Base-by-base conservation (phyloP, 2,888 invertebrate species). In the Linnaemya vulpina region DNA sequence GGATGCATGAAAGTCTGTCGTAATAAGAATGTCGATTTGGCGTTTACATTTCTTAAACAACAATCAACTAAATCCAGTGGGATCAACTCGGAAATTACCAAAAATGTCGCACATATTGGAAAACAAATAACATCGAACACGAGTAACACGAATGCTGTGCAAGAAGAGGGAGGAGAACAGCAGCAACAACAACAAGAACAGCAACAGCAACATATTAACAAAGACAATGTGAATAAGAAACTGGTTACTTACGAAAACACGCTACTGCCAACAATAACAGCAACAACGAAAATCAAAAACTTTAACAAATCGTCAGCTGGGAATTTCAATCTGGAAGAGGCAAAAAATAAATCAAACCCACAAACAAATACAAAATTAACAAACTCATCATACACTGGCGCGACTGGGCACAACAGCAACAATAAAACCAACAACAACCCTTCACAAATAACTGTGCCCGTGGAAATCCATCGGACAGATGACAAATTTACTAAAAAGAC, bases 11-110 rank as follows among this genome's bases (percentile, higher is more conserved):
- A 92, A 91, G 87, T 93, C 49, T 90, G 91, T 62, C 91, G 93
- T 87, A 93, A 93, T 90, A 92, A 91, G 90, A 92, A 93, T 88
- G 93, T 93, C 85, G 93, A 93, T 88, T 88, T 93, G 87, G 93
- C 93, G 76, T 91, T 91, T 84, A 90, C 90, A 75, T 89, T 92
- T 88, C 88, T 88, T 65, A 91, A 89, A 78, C 88, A 89, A 63
- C 87, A 87, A 35, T 82, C 81, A 60, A 30, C 73, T 30, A 87
- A 87, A 73, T 73, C 83, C 30, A 20, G 74, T 13, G 76, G 85
- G 78, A 87, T 86, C 73, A 87, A 67, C 13, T 20, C 68, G 15
- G 85, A 85, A 82, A 82, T 71, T 67, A 49, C 35, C 43, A 85
- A 84, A 76, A 84, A 63, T 62, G 53, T 11, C 7, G 22, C 73